These are phyloP conservation scores for Pseudomyrmex gracilis DNA, from an alignment of 1,140 invertebrate species.

Conservation along the genomic window DNA sequence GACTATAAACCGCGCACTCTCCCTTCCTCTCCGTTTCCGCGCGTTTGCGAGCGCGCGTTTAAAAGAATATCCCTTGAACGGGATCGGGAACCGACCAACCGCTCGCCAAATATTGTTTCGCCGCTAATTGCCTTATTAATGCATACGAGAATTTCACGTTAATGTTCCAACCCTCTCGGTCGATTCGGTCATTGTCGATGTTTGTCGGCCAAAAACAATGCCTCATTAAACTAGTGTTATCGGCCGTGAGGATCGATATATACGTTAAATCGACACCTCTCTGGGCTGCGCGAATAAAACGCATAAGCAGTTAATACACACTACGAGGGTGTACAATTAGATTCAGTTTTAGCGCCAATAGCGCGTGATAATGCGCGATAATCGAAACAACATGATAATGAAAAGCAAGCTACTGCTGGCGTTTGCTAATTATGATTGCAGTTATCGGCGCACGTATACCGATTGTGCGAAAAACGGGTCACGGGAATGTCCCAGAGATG, in stretches of 20 bases:
- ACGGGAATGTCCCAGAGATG: too few relatives aligned
- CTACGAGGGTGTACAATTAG: background rate
- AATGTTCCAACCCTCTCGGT: conserved; percentile 67
- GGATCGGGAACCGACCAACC: background rate
- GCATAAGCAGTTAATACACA: conserved; percentile 5
- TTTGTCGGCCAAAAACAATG: conserved; percentile 65
- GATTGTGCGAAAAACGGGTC: too few relatives aligned
- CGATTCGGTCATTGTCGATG: conserved; percentile 40
- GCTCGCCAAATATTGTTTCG: conserved; percentile 77
- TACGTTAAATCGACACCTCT: conserved; percentile 63
- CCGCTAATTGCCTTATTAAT: conserved; percentile 81
- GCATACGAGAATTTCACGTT: conserved; percentile 77
- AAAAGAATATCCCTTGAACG: conserved; percentile 48
- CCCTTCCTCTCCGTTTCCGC: conserved; percentile 32
- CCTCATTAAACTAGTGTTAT: conserved; percentile 57
- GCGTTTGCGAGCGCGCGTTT: conserved; percentile 29
- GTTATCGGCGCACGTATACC: too few relatives aligned
- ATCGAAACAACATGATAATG: too few relatives aligned
- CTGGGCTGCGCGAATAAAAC: conserved; percentile 41
- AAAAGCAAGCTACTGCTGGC: too few relatives aligned
- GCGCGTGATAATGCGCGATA: background rate
- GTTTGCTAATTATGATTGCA: too few relatives aligned
- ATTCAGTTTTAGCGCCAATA: background rate
- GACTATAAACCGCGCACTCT: conserved; percentile 4
- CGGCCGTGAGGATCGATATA: conserved; percentile 67